Conservation (phyloP, 2,888 invertebrate genomes). For the Ypsolopha scabrella region DNA sequence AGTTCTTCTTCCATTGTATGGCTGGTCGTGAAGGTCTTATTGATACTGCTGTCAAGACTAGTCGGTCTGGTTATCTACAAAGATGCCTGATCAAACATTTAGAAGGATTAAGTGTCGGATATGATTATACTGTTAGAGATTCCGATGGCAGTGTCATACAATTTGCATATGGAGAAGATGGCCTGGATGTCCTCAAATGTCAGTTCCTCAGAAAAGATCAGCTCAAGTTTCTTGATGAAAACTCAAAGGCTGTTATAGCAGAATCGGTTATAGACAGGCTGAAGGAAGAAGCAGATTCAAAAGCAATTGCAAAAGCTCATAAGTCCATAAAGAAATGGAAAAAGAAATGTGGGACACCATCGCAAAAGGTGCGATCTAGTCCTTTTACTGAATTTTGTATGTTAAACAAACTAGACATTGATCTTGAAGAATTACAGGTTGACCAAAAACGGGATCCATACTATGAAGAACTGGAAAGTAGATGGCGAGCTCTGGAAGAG, state of each 20-base stretch:
- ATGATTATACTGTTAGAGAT: conserved; percentile 96
- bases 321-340: conserved; percentile 75
- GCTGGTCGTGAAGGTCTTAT: conserved; percentile 99
- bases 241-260: conserved; percentile 75
- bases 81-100: conserved; percentile 97
- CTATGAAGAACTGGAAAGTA: conserved; percentile 71
- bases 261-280: conserved; percentile 68
- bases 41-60: conserved; percentile 99
- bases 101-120: conserved; percentile 92
- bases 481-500: conserved; percentile 75
- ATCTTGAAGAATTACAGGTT: conserved; percentile 47
- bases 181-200: conserved; percentile 88
- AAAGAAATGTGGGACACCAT: conserved; percentile 60
- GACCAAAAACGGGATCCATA: conserved; percentile 71
- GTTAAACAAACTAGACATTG: conserved; percentile 56
- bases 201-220: conserved; percentile 85
- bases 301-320: conserved; percentile 62
- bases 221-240: conserved; percentile 85
- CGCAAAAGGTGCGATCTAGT: conserved; percentile 55
- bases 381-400: conserved; percentile 73
- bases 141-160: conserved; percentile 94
- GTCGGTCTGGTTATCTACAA: conserved; percentile 97
- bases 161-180: conserved; percentile 95
- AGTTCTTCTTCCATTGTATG: conserved; percentile 99
- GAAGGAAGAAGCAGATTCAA: conserved; percentile 64